Conservation (phyloP, 2,888 invertebrate species). For the Phaedon cochleariae region DNA sequence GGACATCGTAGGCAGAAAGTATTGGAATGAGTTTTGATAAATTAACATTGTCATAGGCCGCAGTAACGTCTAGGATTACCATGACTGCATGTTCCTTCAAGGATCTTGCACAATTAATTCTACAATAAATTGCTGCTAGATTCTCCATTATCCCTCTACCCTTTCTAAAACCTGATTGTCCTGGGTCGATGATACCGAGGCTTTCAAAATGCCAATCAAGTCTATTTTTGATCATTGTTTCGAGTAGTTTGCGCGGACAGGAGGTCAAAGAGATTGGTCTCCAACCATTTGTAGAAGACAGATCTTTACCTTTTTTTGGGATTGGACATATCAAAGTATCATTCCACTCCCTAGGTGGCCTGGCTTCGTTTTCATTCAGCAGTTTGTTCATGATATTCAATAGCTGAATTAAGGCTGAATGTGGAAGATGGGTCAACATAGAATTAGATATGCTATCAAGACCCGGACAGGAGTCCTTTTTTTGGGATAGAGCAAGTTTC, state of each 20-base stretch:
- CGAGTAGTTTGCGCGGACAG: slow-evolving; percentile 1
- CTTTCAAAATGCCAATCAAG: slow-evolving; percentile 7
- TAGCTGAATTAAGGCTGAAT: too few relatives aligned
- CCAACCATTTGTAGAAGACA: neutral
- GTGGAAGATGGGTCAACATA: too few relatives aligned
- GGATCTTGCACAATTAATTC: neutral
- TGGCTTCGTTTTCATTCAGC: neutral
- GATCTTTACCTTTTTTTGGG: neutral
- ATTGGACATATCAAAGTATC: too few relatives aligned
- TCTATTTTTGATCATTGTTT: slow-evolving; percentile 9
- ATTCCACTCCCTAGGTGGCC: neutral
- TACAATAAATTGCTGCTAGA: slow-evolving; percentile 2
- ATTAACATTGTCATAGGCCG: slow-evolving; percentile 4
- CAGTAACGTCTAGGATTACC: neutral
- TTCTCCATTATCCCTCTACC: slow-evolving; percentile 3
- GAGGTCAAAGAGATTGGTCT: slow-evolving; percentile 3
- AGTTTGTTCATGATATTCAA: too few relatives aligned
- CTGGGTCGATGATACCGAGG: neutral
- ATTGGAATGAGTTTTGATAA: neutral
- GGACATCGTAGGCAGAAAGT: slow-evolving; percentile 1
- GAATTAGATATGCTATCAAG: too few relatives aligned
- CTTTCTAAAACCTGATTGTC: neutral
- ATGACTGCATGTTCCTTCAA: neutral
- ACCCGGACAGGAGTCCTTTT: too few relatives aligned
- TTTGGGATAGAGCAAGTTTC: neutral